Percentiles rank a stretch among this genome's conserved stretches.
Evolutionary conservation across 2,113 vertebrate species (phyloP).

Genomic region (Fulmarus glacialis): DNA sequence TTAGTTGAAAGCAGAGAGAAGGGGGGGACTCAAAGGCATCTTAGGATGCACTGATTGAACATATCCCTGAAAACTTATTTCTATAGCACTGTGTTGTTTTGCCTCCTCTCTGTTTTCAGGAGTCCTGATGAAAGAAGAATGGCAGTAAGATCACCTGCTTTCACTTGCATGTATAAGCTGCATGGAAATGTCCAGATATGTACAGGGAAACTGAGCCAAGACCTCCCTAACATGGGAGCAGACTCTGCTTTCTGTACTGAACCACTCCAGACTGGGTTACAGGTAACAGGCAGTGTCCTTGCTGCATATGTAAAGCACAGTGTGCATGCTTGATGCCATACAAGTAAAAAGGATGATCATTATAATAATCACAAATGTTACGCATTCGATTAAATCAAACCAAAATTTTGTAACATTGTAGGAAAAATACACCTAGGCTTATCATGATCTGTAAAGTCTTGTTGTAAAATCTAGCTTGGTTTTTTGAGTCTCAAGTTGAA

Average conservation of each 20-base stretch:
- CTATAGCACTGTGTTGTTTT: neutral
- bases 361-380: neutral
- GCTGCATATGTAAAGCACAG: neutral
- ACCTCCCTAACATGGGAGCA: neutral
- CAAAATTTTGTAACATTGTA: neutral
- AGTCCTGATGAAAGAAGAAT: neutral
- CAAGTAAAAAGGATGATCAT: neutral
- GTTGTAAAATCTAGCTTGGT: neutral
- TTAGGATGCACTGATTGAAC: neutral
- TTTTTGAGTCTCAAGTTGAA: neutral
- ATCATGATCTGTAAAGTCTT: neutral
- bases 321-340: accelerated
- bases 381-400: accelerated
- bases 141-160: neutral
- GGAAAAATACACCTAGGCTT: neutral
- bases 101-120: neutral
- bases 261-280: accelerated
- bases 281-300: neutral
- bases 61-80: neutral
- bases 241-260: neutral
- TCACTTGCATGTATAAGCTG: neutral
- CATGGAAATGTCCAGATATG: neutral
- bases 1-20: neutral
- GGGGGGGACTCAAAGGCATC: neutral
- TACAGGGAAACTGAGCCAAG: neutral